Conservation (phyloP, 2,797 vertebrate genomes). For the Molossus alvarezi region DNA sequence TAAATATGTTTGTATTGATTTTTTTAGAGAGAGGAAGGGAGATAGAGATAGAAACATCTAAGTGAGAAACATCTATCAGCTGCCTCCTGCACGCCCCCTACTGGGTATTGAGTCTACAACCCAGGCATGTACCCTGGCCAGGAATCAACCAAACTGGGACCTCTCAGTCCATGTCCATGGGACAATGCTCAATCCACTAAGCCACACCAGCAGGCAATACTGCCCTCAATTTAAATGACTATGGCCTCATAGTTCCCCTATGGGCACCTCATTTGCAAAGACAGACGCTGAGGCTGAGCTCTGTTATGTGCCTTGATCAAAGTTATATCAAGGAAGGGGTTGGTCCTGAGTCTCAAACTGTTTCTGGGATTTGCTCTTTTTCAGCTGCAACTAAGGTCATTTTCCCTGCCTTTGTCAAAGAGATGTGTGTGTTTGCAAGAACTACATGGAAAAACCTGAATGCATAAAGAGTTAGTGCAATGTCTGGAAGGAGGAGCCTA, state of each 20-base stretch:
- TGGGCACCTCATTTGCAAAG: neutral
- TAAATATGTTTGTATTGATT: too few species aligned
- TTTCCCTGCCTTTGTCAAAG: neutral
- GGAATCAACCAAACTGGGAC: too few species aligned
- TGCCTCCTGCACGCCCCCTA: too few species aligned
- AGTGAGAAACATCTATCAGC: too few species aligned
- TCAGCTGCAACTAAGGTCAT: neutral
- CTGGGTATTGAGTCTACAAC: too few species aligned
- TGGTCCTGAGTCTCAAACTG: neutral
- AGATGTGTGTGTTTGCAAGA: neutral
- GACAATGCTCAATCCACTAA: too few species aligned
- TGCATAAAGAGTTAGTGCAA: neutral
- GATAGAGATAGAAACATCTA: too few species aligned
- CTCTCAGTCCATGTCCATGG: too few species aligned
- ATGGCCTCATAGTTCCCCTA: neutral
- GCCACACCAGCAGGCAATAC: neutral
- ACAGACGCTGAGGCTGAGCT: neutral
- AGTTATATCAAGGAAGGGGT: neutral
- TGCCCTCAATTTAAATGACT: neutral
- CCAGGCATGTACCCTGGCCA: too few species aligned
- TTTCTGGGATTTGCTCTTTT: neutral
- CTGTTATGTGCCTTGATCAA: neutral
- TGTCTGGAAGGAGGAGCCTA: neutral
- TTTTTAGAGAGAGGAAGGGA: too few species aligned
- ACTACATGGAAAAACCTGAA: neutral